These are phyloP conservation scores for Eufriesea mexicana DNA, from an alignment of 1,140 invertebrate genomes.

Conservation along the genomic window DNA sequence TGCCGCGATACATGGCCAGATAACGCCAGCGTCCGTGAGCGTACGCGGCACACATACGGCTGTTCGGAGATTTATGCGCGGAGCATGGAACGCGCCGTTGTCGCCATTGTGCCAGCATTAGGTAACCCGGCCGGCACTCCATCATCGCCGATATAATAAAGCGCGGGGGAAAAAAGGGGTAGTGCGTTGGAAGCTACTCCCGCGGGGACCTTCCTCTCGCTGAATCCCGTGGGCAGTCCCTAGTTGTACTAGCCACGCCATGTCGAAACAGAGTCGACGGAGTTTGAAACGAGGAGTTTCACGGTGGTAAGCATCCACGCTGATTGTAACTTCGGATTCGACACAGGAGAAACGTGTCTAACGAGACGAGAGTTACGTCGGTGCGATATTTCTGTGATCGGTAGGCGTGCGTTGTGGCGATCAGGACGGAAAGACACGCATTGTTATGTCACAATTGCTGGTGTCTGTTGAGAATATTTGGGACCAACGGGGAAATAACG, in stretches of 20 bases:
- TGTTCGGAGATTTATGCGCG: constrained; percentile 75
- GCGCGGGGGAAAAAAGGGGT: constrained; percentile 18
- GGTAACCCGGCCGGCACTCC: constrained; percentile 69
- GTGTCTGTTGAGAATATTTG: too few species aligned
- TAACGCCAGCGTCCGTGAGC: constrained; percentile 58
- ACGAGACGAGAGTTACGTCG: too few species aligned
- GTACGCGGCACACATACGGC: constrained; percentile 48
- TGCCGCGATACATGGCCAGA: constrained; percentile 68
- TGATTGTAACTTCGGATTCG: too few species aligned
- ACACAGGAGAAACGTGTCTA: too few species aligned
- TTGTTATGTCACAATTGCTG: too few species aligned
- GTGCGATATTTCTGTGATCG: too few species aligned
- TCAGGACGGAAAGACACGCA: too few species aligned
- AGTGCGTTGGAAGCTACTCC: constrained; percentile 6
- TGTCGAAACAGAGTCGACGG: neutral
- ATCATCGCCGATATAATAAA: constrained; percentile 66
- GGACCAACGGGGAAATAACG: too few species aligned
- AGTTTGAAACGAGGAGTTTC: neutral
- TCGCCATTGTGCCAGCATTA: constrained; percentile 74
- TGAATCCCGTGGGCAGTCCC: neutral
- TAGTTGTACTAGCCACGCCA: neutral
- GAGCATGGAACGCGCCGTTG: constrained; percentile 63
- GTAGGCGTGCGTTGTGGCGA: too few species aligned
- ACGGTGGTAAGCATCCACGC: too few species aligned
- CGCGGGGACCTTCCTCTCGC: neutral